Base-by-base conservation (phyloP, 2,797 vertebrate genomes). In the Eospalax fontanierii region DNA sequence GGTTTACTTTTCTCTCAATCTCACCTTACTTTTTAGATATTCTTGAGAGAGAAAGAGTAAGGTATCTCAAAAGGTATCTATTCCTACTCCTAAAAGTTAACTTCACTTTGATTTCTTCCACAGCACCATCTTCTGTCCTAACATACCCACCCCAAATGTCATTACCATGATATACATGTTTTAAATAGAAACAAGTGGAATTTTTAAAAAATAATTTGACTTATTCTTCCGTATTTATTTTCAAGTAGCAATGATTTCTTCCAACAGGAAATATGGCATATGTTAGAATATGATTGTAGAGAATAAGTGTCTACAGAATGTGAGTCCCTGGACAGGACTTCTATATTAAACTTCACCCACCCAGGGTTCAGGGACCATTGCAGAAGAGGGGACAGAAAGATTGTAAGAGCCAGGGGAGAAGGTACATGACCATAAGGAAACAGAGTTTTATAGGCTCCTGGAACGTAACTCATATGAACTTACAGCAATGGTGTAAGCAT, bases 131-230 rank as follows among this genome's bases (percentile, higher is more conserved):
- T 61, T 81, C 59, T 38, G 57, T 92, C 24, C 3, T 86, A 35
- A 4, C 19, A 50, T 24, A 3, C 26, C 40, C n/a, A 81, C 78
- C 35, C 21, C n/a, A 78, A 30, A 28, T 46, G 24, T 24, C 40
- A 26, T 76, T 35, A 15, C 54, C 40, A 38, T 15, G 0, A 16
- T 50, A 80, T 4, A 87, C 22, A 74, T 28, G 57, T 84, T 83
- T 88, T 89, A 40, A 74, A 19, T 87, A 46, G 46, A 92, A 86
- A 94, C 95, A 68, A 66, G 33, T n/a, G n/a, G n/a, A n/a, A n/a
- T n/a, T n/a, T n/a, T n/a, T n/a, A n/a, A n/a, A n/a, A n/a, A n/a
- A n/a, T n/a, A n/a, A n/a, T n/a, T 93, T 89, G 26, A 74, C 74
- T 74, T 46, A 1, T 16, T 90, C 40, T 33, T 68, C 8, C n/a